These are phyloP conservation scores for Zonotrichia leucophrys DNA, from an alignment of 2,113 vertebrate species.

Conservation along the genomic window DNA sequence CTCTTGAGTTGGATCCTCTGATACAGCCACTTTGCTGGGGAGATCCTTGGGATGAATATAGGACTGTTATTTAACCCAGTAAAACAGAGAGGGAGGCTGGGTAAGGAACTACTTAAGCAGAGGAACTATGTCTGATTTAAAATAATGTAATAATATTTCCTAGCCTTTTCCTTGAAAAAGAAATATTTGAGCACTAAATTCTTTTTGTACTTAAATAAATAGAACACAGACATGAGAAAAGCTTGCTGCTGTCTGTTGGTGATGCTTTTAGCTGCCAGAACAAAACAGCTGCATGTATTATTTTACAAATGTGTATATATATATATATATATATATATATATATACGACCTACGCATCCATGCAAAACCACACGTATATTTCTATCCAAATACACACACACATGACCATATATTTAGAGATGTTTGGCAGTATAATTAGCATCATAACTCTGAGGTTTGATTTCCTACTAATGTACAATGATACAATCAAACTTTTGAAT, in stretches of 20 bases:
- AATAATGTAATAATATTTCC: not conserved
- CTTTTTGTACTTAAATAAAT: not conserved
- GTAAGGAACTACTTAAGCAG: not conserved
- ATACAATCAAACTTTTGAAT: conserved; percentile 56
- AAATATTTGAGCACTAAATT: not conserved
- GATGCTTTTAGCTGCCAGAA: not conserved
- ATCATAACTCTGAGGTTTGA: not conserved
- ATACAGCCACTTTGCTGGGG: not conserved
- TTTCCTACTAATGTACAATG: not conserved
- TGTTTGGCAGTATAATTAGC: not conserved
- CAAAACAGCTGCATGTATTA: not conserved
- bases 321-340: too few relatives aligned
- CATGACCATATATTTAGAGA: rapidly evolving
- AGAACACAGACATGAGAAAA: not conserved
- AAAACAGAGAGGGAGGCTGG: not conserved
- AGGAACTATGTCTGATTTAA: not conserved
- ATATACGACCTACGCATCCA: not conserved
- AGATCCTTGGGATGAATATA: not conserved
- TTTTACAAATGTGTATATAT: not conserved
- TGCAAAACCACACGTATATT: not conserved
- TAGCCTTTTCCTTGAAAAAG: not conserved
- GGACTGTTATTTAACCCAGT: not conserved
- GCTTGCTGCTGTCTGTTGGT: not conserved
- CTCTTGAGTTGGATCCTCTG: not conserved
- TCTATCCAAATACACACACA: not conserved